Evolutionary conservation across 1,140 invertebrate species (phyloP).

Genomic region (Akabosia matsudoensis): DNA sequence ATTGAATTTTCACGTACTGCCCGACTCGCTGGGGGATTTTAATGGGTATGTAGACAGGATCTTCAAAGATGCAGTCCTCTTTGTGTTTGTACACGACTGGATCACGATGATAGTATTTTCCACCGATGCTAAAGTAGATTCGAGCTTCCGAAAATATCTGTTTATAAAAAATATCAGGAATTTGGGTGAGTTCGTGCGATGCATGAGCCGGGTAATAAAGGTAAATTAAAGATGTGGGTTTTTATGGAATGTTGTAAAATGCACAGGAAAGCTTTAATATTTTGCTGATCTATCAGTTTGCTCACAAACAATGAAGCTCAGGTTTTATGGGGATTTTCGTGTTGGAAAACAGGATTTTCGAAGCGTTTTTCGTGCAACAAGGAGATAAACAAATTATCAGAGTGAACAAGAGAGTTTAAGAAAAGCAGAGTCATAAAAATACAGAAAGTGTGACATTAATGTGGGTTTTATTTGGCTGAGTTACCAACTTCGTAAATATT

Average conservation of each 20-base stretch:
- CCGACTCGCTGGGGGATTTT: conserved; percentile 62
- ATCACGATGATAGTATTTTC: conserved; percentile 60
- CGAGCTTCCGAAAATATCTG: conserved; percentile 69
- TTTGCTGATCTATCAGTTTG: too few relatives aligned
- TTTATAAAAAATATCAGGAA: too few relatives aligned
- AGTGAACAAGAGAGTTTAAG: neutral
- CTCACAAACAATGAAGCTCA: too few relatives aligned
- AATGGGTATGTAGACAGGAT: conserved; percentile 70
- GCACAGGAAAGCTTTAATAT: too few relatives aligned
- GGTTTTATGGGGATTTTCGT: too few relatives aligned
- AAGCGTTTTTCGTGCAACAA: neutral
- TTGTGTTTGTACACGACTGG: conserved; percentile 56
- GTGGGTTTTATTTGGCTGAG: neutral
- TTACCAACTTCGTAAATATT: neutral
- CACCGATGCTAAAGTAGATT: conserved; percentile 67
- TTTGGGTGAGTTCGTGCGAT: too few relatives aligned
- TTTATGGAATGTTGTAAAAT: too few relatives aligned
- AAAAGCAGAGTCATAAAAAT: neutral
- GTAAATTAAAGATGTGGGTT: too few relatives aligned
- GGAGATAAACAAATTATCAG: conserved; percentile 1
- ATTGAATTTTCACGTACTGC: conserved; percentile 65
- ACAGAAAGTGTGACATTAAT: neutral
- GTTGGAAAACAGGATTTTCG: too few relatives aligned
- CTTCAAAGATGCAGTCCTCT: conserved; percentile 67
- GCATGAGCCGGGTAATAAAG: too few relatives aligned